These are phyloP conservation scores for Diorhabda carinulata DNA, from an alignment of 1,140 invertebrate genomes.

Conservation along the genomic window DNA sequence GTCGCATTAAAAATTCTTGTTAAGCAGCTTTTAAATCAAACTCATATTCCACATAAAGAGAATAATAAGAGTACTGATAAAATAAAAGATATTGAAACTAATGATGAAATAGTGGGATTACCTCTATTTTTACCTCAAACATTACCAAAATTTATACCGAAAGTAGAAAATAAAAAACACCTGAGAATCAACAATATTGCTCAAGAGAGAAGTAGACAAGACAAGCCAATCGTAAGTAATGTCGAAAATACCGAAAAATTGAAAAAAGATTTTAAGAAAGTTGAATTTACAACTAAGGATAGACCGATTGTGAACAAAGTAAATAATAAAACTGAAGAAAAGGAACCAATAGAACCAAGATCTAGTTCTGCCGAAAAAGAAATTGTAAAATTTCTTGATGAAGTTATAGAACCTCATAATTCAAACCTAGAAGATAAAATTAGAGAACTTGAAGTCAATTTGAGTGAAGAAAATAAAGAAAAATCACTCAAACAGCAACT, in stretches of 20 bases:
- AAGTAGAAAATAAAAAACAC: too few species aligned
- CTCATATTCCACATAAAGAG: not conserved
- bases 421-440: constrained; percentile 15
- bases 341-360: constrained; percentile 1
- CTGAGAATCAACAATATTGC: too few species aligned
- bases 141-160: not conserved
- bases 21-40: not conserved
- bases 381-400: constrained; percentile 5
- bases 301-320: too few species aligned
- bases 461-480: constrained; percentile 28
- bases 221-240: too few species aligned
- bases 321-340: too few species aligned
- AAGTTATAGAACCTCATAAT: constrained; percentile 21
- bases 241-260: too few species aligned
- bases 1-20: not conserved
- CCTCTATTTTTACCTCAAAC: not conserved
- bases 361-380: not conserved
- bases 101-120: not conserved
- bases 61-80: not conserved
- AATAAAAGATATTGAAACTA: not conserved
- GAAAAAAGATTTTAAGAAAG: too few species aligned
- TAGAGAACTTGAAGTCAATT: constrained; percentile 25
- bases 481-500: constrained; percentile 25
- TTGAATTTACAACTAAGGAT: too few species aligned
- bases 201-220: too few species aligned